Percentiles rank a stretch among this genome's conserved stretches.
Evolutionary conservation across 1,140 invertebrate genomes (phyloP).

Genomic region (Platyura marginata): DNA sequence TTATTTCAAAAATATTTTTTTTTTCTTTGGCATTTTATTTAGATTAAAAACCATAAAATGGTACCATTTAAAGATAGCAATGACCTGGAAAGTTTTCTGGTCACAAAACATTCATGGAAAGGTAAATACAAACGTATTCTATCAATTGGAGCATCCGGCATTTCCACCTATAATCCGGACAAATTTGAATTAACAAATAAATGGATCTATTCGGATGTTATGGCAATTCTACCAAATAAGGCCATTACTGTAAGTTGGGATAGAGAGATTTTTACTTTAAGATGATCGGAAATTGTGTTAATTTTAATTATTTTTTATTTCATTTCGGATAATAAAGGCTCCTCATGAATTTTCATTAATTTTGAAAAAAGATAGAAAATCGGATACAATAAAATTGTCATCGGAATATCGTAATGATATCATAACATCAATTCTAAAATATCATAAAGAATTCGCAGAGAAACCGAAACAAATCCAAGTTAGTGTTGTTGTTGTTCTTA

Average conservation of each 20-base stretch:
- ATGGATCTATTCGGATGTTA: slow-evolving; percentile 72
- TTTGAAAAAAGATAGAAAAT: slow-evolving; percentile 78
- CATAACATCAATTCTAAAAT: slow-evolving; percentile 76
- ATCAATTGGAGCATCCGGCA: slow-evolving; percentile 84
- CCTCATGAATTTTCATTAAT: slow-evolving; percentile 65
- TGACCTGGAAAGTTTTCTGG: slow-evolving; percentile 83
- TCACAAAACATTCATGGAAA: slow-evolving; percentile 94
- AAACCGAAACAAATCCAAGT: slow-evolving; percentile 57
- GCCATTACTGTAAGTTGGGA: too few relatives aligned
- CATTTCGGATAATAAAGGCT: slow-evolving; percentile 24
- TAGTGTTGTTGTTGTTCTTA: slow-evolving; percentile 20
- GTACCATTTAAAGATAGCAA: slow-evolving; percentile 73
- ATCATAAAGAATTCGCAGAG: slow-evolving; percentile 57
- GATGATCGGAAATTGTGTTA: slow-evolving; percentile 2
- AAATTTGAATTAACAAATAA: slow-evolving; percentile 87
- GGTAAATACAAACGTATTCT: slow-evolving; percentile 98
- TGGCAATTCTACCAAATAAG: slow-evolving; percentile 45
- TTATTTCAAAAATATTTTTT: too few relatives aligned
- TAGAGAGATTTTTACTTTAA: slow-evolving; percentile 14
- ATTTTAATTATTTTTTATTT: slow-evolving; percentile 2
- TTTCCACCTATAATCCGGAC: slow-evolving; percentile 93
- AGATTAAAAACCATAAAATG: too few relatives aligned
- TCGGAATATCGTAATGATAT: slow-evolving; percentile 86
- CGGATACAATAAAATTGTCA: slow-evolving; percentile 93
- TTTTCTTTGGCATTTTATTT: too few relatives aligned